Evolutionary conservation across 2,888 invertebrate species (phyloP).

Genomic region (Metalampra italica): DNA sequence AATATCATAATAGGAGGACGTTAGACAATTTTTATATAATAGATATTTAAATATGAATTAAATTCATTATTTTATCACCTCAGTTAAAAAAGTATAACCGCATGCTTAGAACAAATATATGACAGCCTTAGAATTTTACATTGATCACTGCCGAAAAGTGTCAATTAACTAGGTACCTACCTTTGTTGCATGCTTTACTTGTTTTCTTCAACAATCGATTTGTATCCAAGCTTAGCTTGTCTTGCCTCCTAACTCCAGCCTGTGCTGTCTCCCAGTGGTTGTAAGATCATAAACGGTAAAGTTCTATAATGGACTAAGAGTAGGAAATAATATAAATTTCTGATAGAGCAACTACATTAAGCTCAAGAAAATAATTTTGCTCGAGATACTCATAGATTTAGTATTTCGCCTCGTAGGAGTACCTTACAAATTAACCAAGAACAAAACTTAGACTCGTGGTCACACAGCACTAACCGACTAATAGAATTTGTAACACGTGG

Average conservation of each 20-base stretch:
- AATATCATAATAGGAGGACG: conserved; percentile 27
- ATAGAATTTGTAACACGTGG: conserved; percentile 50
- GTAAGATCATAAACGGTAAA: not conserved
- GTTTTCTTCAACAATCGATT: conserved; percentile 14
- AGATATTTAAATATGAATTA: conserved; percentile 2
- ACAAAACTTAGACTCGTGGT: conserved; percentile 36
- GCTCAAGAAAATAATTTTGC: not conserved
- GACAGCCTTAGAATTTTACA: not conserved
- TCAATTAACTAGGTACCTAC: not conserved
- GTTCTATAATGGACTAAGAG: not conserved
- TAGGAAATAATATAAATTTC: conserved; percentile 6
- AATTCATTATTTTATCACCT: conserved; percentile 8
- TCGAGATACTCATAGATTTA: not conserved
- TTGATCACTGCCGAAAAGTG: not conserved
- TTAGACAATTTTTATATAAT: conserved; percentile 28
- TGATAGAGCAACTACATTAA: not conserved
- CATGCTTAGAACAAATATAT: conserved; percentile 35
- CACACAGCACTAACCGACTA: conserved; percentile 63
- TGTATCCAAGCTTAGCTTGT: conserved; percentile 21
- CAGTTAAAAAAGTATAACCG: conserved; percentile 42
- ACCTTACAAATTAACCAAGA: conserved; percentile 11
- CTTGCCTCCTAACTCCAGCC: conserved; percentile 21
- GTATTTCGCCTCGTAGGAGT: not conserved
- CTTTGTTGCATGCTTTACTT: conserved; percentile 21
- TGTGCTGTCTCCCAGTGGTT: conserved; percentile 4